Evolutionary conservation across 2,888 invertebrate species (phyloP).

Genomic region (Phorcus lineatus): DNA sequence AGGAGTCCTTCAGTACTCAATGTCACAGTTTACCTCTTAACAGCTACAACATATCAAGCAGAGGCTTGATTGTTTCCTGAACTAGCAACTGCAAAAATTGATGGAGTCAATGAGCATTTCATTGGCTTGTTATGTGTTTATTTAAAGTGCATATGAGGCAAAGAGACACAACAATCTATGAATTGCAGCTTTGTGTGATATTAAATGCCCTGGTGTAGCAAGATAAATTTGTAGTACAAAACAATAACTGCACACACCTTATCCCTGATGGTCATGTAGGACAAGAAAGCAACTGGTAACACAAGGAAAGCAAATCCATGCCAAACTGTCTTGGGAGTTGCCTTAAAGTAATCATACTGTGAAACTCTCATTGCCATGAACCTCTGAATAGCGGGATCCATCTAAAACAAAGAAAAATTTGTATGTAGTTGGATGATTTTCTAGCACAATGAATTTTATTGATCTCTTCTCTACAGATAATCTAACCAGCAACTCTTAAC

Average conservation of each 20-base stretch:
- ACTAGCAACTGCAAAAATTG: background rate
- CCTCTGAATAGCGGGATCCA: conserved; percentile 87
- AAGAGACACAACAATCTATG: no score
- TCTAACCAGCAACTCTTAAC: no score
- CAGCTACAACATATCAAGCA: no score
- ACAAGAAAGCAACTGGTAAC: conserved; percentile 48
- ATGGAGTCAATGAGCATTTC: background rate
- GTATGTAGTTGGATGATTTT: no score
- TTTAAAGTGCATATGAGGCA: no score
- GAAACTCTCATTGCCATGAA: conserved; percentile 84
- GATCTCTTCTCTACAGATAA: no score
- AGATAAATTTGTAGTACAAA: no score
- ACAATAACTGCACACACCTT: conserved; percentile 35
- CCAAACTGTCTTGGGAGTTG: conserved; percentile 80
- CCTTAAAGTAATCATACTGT: conserved; percentile 82
- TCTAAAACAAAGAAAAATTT: conserved; percentile 78
- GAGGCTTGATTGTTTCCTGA: background rate
- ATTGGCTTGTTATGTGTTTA: no score
- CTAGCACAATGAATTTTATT: no score
- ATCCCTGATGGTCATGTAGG: conserved; percentile 35
- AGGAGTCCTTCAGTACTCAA: no score
- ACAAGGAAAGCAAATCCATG: conserved; percentile 76
- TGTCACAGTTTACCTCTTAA: no score
- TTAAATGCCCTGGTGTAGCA: no score
- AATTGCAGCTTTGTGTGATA: background rate